These are phyloP conservation scores for Acanthis flammea DNA, from an alignment of 2,797 vertebrate species.

Conservation along the genomic window DNA sequence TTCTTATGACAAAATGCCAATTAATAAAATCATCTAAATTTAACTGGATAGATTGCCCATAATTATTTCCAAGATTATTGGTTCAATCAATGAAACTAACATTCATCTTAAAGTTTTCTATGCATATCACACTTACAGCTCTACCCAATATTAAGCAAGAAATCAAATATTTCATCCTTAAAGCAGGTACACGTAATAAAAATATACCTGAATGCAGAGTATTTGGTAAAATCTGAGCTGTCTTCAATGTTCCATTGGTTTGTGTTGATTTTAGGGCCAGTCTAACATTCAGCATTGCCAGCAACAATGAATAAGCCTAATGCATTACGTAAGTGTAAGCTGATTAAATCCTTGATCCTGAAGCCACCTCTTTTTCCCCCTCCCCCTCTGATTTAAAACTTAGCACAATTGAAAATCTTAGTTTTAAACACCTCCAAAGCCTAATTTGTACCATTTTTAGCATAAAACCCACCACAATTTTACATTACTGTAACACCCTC, in stretches of 20 bases:
- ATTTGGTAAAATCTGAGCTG: slow-evolving; percentile 2
- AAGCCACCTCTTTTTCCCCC: slow-evolving; percentile 17
- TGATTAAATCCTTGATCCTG: slow-evolving; percentile 60
- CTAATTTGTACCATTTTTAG: not conserved
- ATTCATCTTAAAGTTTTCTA: not conserved
- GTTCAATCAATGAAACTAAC: not conserved
- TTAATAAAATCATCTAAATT: not conserved
- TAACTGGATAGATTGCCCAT: not conserved
- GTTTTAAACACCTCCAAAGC: not conserved
- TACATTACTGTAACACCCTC: not conserved
- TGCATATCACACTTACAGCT: not conserved
- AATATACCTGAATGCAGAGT: slow-evolving; percentile 37
- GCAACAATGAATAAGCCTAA: slow-evolving; percentile 63
- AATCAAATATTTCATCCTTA: not conserved
- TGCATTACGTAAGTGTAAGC: slow-evolving; percentile 62
- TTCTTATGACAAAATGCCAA: not conserved
- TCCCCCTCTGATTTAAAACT: slow-evolving; percentile 29
- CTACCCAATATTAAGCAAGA: not conserved
- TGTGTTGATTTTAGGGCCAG: slow-evolving; percentile 34
- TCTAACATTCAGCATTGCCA: slow-evolving; percentile 46
- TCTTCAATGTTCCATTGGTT: slow-evolving; percentile 43
- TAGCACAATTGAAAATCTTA: not conserved
- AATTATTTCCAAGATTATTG: not conserved
- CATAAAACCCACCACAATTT: not conserved
- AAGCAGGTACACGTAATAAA: not conserved